Conservation (phyloP, 2,113 vertebrate species). For the Poeciliopsis occidentalis region DNA sequence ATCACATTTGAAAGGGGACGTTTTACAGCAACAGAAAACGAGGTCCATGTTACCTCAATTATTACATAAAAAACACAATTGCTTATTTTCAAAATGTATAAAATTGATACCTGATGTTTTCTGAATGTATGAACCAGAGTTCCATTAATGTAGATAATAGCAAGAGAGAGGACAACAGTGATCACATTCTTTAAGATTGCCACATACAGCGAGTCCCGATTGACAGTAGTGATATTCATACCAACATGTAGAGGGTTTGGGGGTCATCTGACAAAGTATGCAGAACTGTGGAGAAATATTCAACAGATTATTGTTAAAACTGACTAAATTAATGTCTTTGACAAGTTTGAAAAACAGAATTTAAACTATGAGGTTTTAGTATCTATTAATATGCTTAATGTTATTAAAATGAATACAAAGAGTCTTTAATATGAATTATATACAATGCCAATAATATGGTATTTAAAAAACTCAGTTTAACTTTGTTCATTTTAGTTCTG, state of each 20-base stretch:
- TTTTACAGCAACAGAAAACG: too few species aligned
- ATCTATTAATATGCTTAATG: not conserved
- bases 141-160: slow-evolving; percentile 71
- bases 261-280: not conserved
- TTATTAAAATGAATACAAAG: not conserved
- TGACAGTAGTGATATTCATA: slow-evolving; percentile 9
- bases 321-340: not conserved
- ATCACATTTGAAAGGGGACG: too few species aligned
- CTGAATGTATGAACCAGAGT: slow-evolving; percentile 67
- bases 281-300: not conserved
- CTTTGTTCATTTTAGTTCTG: too few species aligned
- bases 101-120: slow-evolving; percentile 46
- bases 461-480: too few species aligned
- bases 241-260: slow-evolving; percentile 3
- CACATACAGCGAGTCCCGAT: slow-evolving; percentile 35
- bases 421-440: not conserved
- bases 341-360: not conserved
- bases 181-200: slow-evolving; percentile 60
- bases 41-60: not conserved
- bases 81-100: not conserved
- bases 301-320: not conserved
- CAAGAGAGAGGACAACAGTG: slow-evolving; percentile 57
- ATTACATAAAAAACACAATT: not conserved
- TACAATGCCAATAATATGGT: too few species aligned
- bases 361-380: too few species aligned